Evolutionary conservation across 1,140 invertebrate species (phyloP), one percentile per base, ranked within the genome.

Genomic region (Aradophagus sp.): DNA sequence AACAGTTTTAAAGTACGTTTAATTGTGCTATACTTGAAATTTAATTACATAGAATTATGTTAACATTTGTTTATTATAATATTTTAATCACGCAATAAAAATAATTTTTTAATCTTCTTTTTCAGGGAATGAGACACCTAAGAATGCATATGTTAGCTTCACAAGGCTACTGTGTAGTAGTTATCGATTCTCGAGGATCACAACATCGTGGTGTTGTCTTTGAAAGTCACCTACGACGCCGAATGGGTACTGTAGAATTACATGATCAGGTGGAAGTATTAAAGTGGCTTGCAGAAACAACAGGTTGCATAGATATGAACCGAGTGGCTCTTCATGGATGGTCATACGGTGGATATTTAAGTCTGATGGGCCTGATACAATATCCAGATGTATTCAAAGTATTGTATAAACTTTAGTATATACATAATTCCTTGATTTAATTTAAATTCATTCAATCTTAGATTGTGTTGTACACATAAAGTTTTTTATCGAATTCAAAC

Each of bases 251-350:
- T 26, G 95, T 99, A 5, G 98, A 99, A 85, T 85, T 99, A 19
- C 90, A 91, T 15, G 98, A 99, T 86, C 97, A 99, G 87, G 95
- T 99, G 0, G 96, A 99, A 87, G 95, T 98, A 0, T 82, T 99
- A 26, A 89, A 92, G 61, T 74, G 91, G 89, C 84, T 99, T n/a
- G 90, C 95, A 0, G 90, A 94, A 73, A 90, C 91, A 62, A 90
- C 92, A 6, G 91, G 91, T 26, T 98, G 91, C 75, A 96, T 99
- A 61, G 97, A 99, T 83, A 90, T 97, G 86, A 89, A 90, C 67
- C 89, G 97, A 48, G 91, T 99, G 1, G 97, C 95, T 3, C 95
- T 99, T 73, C 95, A 97, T 81, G 98, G 98, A 4, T 99, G 97
- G 97, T 99, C 97, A 35, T 99, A 99, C 81, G 98, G 97, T 19